A percentile compares a stretch with the other conserved stretches of the same genome.
phyloP scores from a whole-genome alignment of 2,888 invertebrate species.

The Pegoplata infirma region DNA sequence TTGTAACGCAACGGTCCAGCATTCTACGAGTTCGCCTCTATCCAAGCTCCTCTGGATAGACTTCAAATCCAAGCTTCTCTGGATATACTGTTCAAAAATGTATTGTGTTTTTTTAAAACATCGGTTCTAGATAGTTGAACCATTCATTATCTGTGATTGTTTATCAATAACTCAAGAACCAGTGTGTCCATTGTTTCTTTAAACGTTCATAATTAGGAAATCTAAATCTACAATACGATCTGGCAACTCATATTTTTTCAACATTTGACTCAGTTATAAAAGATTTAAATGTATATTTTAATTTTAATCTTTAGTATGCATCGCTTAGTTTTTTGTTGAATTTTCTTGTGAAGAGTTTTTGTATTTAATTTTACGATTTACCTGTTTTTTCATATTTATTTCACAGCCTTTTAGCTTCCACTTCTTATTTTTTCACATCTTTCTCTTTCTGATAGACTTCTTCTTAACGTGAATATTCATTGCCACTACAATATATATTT shows the following conservation, averaged over 20 bases:
- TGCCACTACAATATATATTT: constrained; percentile 37
- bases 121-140: too few species aligned
- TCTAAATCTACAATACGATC: too few species aligned
- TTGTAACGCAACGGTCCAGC: too few species aligned
- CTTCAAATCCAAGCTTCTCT: too few species aligned
- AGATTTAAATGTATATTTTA: constrained; percentile 25
- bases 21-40: too few species aligned
- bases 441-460: constrained; percentile 18
- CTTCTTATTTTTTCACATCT: constrained; percentile 17
- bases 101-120: too few species aligned
- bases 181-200: too few species aligned
- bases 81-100: too few species aligned
- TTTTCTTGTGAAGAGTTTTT: constrained; percentile 26
- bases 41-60: too few species aligned
- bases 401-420: constrained; percentile 26
- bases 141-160: too few species aligned
- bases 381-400: constrained; percentile 42
- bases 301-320: constrained; percentile 44
- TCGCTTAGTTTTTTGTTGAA: constrained; percentile 18
- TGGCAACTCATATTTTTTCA: constrained; percentile 16
- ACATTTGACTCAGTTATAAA: constrained; percentile 8
- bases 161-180: too few species aligned
- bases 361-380: constrained; percentile 39
- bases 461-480: constrained; percentile 51
- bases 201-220: too few species aligned